phyloP scores from a whole-genome alignment of 2,888 invertebrate genomes.

The Pollenia amentaria region DNA sequence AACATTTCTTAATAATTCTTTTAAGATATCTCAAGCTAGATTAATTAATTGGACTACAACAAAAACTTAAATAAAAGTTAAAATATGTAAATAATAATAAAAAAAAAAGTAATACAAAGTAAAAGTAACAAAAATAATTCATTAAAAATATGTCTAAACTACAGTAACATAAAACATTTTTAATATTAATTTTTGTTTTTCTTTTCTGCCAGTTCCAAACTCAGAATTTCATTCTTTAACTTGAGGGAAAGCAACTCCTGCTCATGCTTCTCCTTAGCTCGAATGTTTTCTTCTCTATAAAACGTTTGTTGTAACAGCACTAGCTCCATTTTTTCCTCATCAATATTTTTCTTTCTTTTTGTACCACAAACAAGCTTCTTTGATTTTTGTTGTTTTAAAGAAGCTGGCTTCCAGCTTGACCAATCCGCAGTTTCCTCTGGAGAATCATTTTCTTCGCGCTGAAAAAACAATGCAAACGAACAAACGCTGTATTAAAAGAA shows the following conservation, averaged over 20 bases:
- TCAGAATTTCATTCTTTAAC: slow-evolving; percentile 40
- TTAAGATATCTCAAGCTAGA: too few relatives aligned
- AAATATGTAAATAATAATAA: too few relatives aligned
- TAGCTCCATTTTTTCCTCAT: slow-evolving; percentile 11
- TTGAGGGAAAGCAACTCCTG: slow-evolving; percentile 26
- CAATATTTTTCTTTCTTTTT: neutral
- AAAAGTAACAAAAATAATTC: too few relatives aligned
- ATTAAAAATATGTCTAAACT: too few relatives aligned
- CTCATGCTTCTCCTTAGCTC: slow-evolving; percentile 47
- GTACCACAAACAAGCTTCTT: slow-evolving; percentile 13
- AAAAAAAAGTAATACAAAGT: too few relatives aligned
- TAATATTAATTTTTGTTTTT: neutral
- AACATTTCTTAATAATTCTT: too few relatives aligned
- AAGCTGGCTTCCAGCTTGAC: slow-evolving; percentile 22
- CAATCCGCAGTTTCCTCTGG: neutral
- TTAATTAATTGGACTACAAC: too few relatives aligned
- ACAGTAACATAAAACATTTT: too few relatives aligned
- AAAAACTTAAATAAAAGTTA: too few relatives aligned
- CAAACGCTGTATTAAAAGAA: too few relatives aligned
- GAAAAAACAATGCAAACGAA: too few relatives aligned
- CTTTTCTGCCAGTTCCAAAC: slow-evolving; percentile 40
- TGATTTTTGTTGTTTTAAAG: slow-evolving; percentile 11
- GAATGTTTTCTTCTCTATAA: slow-evolving; percentile 49
- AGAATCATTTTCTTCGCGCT: too few relatives aligned
- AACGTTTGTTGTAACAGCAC: slow-evolving; percentile 38